phyloP scores from a whole-genome alignment of 2,113 vertebrate species.

The Carollia perspicillata region DNA sequence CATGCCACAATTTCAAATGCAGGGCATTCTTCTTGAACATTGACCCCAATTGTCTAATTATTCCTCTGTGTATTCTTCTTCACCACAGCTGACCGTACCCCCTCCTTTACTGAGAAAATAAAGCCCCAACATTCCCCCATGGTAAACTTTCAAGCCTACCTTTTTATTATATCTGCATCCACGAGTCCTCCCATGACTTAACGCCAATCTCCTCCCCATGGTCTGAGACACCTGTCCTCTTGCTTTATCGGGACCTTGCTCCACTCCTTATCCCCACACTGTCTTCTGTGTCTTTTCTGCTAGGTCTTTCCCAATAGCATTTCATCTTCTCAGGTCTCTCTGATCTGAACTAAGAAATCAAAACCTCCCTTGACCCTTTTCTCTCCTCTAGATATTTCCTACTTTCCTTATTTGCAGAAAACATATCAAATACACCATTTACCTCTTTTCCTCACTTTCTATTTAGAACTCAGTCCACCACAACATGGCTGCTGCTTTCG shows the following conservation, averaged over 20 bases:
- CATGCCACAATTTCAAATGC: neutral
- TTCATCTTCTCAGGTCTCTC: neutral
- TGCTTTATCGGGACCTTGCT: neutral
- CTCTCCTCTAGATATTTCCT: neutral
- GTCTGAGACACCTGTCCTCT: neutral
- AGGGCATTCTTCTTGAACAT: neutral
- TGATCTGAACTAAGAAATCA: neutral
- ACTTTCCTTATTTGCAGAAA: neutral
- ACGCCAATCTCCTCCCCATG: neutral
- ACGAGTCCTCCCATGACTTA: neutral
- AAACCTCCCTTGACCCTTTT: neutral
- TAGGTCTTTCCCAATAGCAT: neutral
- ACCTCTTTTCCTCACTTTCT: neutral
- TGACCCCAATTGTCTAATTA: neutral
- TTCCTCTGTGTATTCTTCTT: neutral
- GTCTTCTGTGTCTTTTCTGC: neutral
- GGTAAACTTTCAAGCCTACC: neutral
- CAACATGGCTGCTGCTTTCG: neutral
- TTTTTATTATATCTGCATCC: neutral
- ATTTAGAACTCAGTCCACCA: neutral
- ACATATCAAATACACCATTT: neutral
- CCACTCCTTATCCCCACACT: neutral
- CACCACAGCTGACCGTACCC: neutral
- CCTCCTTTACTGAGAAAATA: neutral
- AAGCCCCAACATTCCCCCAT: neutral